These are phyloP conservation scores for Zaprionus vittiger DNA, from an alignment of 1,140 invertebrate genomes.

Conservation along the genomic window DNA sequence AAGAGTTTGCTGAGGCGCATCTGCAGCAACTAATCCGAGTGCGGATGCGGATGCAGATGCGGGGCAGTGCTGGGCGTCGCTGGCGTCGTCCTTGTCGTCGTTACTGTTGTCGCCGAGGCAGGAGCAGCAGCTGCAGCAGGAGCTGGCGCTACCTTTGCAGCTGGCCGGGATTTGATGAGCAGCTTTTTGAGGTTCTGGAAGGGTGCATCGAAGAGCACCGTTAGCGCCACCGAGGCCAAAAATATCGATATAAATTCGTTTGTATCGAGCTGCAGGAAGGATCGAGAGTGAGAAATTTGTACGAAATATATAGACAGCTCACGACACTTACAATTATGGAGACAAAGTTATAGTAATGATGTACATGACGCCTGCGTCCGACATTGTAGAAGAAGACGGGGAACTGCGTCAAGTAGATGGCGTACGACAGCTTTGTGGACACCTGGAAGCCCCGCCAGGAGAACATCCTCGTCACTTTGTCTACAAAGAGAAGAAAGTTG, in stretches of 20 bases:
- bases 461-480: constrained; percentile 85
- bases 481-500: constrained; percentile 70
- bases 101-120: not conserved
- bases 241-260: constrained; percentile 86
- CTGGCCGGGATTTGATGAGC: constrained; percentile 67
- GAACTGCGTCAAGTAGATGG: constrained; percentile 89
- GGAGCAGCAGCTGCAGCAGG: not conserved
- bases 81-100: constrained; percentile 21
- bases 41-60: constrained; percentile 53
- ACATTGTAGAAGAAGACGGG: constrained; percentile 89
- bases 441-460: constrained; percentile 87
- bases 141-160: constrained; percentile 10
- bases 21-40: constrained; percentile 57
- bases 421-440: constrained; percentile 88
- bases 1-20: not conserved
- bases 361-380: constrained; percentile 85
- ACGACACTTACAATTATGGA: constrained; percentile 85
- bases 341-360: constrained; percentile 86
- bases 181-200: constrained; percentile 89
- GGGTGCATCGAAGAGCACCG: constrained; percentile 88
- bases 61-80: constrained; percentile 48
- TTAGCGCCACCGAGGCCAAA: constrained; percentile 86
- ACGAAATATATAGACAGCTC: not conserved
- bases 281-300: not conserved
- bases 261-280: constrained; percentile 85